Evolutionary conservation across 2,113 vertebrate genomes (phyloP), one percentile per base, ranked within the genome.

Genomic region (Menura novaehollandiae): DNA sequence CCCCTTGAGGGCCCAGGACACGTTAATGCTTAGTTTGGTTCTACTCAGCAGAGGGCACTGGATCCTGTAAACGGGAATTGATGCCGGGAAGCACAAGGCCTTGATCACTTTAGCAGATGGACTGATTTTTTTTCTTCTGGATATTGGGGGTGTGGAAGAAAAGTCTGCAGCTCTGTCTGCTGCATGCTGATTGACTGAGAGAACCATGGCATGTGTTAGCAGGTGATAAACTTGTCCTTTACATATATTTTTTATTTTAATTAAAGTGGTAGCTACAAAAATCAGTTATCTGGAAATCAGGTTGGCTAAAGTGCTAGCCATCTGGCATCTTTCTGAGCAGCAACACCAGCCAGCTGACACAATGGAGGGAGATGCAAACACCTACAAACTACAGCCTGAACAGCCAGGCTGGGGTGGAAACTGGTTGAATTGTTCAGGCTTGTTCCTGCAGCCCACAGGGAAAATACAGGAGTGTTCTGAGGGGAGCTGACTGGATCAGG

Each of bases 21-120:
- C 0, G 2, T 32, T 55, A 74, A 69, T 74, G 83, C 9, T 88
- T 66, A 18, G 49, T 92, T 75, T 82, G 49, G 60, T 21, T 96
- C 85, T 78, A 26, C 86, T 94, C 95, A 89, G 93, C 64, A 96
- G 94, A 95, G 96, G 92, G 92, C 96, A 94, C 68, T 92, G 96
- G 73, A 82, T 92, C 69, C 88, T 92, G 26, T 66, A 79, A 76
- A 35, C 53, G 84, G 41, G 68, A 92, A 19, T 18, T 71, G 64
- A 41, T 67, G 47, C 19, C 0, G 4, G 9, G 28, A 46, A 95
- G 53, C 49, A 49, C 3, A 9, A 87, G 76, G 56, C 49, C 52
- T 76, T 94, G 90, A 96, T 78, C 32, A 41, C 86, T 93, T 95
- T 91, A 96, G 76, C 96, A 96, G 91, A 91, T 72, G 66, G 80